Evolutionary conservation across 2,888 invertebrate species (phyloP).

Genomic region (Andricus curvator): DNA sequence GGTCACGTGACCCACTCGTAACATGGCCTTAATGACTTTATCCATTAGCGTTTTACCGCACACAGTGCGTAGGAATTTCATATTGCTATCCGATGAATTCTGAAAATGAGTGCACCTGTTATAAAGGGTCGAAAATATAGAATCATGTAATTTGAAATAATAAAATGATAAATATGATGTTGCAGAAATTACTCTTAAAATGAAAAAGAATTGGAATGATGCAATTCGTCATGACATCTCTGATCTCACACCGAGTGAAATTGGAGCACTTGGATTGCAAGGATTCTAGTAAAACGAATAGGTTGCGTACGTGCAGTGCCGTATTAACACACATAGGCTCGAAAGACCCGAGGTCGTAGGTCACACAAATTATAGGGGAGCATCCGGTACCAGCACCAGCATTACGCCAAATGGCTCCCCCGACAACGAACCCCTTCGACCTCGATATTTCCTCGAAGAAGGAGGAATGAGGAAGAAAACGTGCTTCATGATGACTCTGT

Average conservation of each 20-base stretch:
- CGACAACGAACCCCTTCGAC: constrained; percentile 25
- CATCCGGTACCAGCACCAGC: constrained; percentile 16
- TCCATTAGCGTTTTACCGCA: too few species aligned
- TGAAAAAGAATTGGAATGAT: background rate
- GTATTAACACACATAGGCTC: constrained; percentile 18
- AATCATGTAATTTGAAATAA: background rate
- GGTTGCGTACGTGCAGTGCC: constrained; percentile 36
- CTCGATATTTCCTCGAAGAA: constrained; percentile 16
- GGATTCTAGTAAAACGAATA: constrained; percentile 19
- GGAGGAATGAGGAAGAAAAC: constrained; percentile 5
- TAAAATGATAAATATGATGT: background rate
- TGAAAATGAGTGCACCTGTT: too few species aligned
- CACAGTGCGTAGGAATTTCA: too few species aligned
- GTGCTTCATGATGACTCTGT: constrained; percentile 3
- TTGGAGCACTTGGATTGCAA: constrained; percentile 28
- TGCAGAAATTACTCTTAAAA: background rate
- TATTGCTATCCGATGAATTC: too few species aligned
- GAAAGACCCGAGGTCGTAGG: constrained; percentile 22
- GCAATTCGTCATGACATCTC: constrained; percentile 16
- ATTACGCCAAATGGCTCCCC: constrained; percentile 36
- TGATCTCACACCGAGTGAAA: constrained; percentile 28
- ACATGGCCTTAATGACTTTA: too few species aligned
- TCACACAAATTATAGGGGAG: constrained; percentile 35
- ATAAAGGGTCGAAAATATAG: background rate
- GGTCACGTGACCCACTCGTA: too few species aligned